These are phyloP conservation scores for Pyxicephalus adspersus DNA, from an alignment of 2,113 vertebrate species.

Conservation along the genomic window DNA sequence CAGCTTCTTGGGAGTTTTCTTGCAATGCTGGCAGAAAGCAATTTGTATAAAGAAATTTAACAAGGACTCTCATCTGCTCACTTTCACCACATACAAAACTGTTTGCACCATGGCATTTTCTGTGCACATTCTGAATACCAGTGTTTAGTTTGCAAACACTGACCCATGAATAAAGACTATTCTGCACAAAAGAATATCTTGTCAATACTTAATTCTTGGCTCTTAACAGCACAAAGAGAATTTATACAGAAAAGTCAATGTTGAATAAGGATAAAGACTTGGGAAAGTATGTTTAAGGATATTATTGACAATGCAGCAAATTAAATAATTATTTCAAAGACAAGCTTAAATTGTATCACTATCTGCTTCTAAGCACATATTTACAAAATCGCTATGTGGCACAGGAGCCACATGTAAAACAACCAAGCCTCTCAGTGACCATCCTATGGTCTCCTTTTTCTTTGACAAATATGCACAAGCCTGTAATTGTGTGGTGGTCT, in stretches of 20 bases:
- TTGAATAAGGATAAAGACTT: conserved; percentile 11
- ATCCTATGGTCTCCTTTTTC: no score
- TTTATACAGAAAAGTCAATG: conserved; percentile 31
- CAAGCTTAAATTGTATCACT: no score
- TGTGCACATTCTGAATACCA: conserved; percentile 12
- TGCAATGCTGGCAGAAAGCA: background rate
- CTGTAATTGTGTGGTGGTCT: no score
- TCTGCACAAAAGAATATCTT: conserved; percentile 17
- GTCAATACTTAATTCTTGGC: conserved; percentile 33
- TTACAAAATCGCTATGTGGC: no score
- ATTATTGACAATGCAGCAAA: no score
- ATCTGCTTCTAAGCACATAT: no score
- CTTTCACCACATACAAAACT: conserved; percentile 40
- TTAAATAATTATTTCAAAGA: no score
- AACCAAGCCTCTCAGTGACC: no score
- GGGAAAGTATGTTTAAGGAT: no score
- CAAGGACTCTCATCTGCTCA: conserved; percentile 25
- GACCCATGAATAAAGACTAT: conserved; percentile 46
- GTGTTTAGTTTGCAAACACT: conserved; percentile 32
- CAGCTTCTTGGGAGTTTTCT: background rate
- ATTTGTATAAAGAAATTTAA: conserved; percentile 19
- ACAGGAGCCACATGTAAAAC: no score
- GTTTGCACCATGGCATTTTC: conserved; percentile 25
- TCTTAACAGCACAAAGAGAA: conserved; percentile 29
- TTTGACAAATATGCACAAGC: no score